phyloP scores from a whole-genome alignment of 2,113 vertebrate genomes.

The Ictalurus punctatus region DNA sequence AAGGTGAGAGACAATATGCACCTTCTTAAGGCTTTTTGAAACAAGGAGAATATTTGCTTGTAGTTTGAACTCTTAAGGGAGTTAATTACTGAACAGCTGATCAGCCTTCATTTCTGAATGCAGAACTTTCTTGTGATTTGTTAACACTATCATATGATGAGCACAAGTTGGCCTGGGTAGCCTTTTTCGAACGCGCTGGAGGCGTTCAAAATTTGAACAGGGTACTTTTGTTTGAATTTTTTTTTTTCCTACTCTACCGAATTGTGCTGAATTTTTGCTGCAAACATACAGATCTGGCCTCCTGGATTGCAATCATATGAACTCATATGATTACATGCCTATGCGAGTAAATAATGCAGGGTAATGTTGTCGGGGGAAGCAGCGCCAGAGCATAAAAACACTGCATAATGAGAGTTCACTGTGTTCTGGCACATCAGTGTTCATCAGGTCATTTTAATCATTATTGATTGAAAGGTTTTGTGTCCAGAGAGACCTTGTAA shows the following conservation, averaged over 20 bases:
- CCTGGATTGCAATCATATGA: neutral
- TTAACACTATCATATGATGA: conserved; percentile 18
- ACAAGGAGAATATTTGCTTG: neutral
- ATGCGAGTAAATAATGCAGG: neutral
- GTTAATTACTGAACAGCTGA: neutral
- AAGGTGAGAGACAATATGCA: conserved; percentile 75
- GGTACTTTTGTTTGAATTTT: neutral
- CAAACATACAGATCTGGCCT: neutral
- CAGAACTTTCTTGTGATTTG: neutral
- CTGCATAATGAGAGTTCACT: neutral
- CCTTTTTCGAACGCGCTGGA: neutral
- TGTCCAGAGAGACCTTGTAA: neutral
- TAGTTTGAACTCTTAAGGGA: neutral
- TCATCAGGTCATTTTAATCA: neutral
- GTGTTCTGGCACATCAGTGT: neutral
- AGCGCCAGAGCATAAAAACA: neutral
- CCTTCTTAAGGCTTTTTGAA: neutral
- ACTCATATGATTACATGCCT: neutral
- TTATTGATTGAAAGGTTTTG: neutral
- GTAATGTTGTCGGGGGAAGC: neutral
- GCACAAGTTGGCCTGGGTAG: conserved; percentile 22
- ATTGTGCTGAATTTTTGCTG: neutral
- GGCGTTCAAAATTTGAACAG: neutral
- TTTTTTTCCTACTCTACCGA: neutral
- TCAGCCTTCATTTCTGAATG: neutral